Base-by-base conservation (phyloP, 1,140 invertebrate species). In the Vanessa atalanta region DNA sequence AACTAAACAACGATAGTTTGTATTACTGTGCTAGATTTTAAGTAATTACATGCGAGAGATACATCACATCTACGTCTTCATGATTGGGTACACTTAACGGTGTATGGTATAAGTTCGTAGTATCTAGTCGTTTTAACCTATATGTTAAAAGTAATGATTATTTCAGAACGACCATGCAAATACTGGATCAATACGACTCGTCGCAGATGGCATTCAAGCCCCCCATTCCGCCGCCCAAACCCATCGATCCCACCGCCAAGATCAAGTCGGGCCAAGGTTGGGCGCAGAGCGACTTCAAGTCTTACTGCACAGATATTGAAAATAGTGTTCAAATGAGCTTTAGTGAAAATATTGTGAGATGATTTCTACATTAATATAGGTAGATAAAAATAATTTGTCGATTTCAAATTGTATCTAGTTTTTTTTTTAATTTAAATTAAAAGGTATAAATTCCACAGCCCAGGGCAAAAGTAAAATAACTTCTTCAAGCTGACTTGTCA, bases 151-250 rank as follows among this genome's bases (percentile, higher is more conserved):
- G 20, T 20, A 31, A 31, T 57, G 20, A 53, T 47, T 37, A 53
- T 83, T 76, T 9, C 82, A 91, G 89, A 55, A 78, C 84, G 0
- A 83, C 89, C 2, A 70, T 78, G 11, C 93, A 95, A 70, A 85
- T 95, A 12, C 95, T 93, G 79, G 82, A 90, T 0, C 82, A 94
- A 48, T 96, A 94, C 87, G 94, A 95, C 85, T 94, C 95, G 70
- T 94, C 94, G 0, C 88, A 94, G 82, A 95, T 96, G 93, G 91
- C 93, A 4, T 96, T 96, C 75, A 95, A 95, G 84, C 95, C 95
- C 0, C 77, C 95, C 0, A 93, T 96, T 51, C 93, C 94, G 3
- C 83, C 94, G 13, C 94, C 94, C 1, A 93, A 86, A 64, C 88
- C 86, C 47, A 72, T 23, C 31, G 23, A 57, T 11, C 64, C 47